Evolutionary conservation across 2,888 invertebrate species (phyloP), one percentile per base, ranked within the genome.

Genomic region (Ichneumoninae sp.): DNA sequence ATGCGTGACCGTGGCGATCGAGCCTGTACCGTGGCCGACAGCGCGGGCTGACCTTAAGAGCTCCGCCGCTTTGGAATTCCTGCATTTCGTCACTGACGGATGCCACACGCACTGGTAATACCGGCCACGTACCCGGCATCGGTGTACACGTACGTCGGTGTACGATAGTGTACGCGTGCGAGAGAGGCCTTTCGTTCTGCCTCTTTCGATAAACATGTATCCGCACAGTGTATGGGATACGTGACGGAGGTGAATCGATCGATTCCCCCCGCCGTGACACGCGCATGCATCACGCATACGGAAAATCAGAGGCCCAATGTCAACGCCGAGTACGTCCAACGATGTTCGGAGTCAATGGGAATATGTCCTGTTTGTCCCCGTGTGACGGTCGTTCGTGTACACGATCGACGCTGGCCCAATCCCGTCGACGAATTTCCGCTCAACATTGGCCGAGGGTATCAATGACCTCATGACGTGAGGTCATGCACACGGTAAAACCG

Each of bases 241-340:
- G 26, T 57, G 80, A 82, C 68, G 57, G 62, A 76, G 72, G 65
- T 62, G 86, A 85, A 84, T 83, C 69, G 71, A 77, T 83, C 86
- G 84, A 69, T 84, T 62, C 84, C 36, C 44, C 66, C 80, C 80
- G 72, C 57, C 76, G 40, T 44, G 77, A 44, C 65, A 68, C 54
- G 68, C 44, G 74, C 71, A 90, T 91, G 90, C 89, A 88, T 84
- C 83, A 47, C 86, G 92, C 90, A 91, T 92, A 90, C 91, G 90
- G 88, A 91, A 92, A 91, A 91, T 88, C 77, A 76, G 68, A 85
- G 86, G 86, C 88, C 90, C 92, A 92, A 92, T 92, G 92, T 91
- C 92, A 90, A 86, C 78, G 80, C 50, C 40, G 33, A 40, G 47
- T 54, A 76, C 66, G 66, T 77, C 68, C 52, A n/a, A 66, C 65